Base-by-base conservation (phyloP, 2,888 invertebrate species). In the Platynereis dumerilii region DNA sequence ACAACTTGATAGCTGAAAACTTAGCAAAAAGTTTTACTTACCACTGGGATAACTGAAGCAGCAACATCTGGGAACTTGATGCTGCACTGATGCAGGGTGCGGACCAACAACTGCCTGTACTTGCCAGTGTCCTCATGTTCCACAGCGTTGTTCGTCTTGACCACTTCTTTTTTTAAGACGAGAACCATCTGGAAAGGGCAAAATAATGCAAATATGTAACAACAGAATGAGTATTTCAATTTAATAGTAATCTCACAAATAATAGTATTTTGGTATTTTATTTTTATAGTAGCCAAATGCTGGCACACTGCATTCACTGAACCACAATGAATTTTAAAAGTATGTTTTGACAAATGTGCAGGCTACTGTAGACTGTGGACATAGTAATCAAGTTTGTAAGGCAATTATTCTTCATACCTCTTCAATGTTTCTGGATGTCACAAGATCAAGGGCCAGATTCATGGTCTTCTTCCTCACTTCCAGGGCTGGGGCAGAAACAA, bases 91-190 rank as follows among this genome's bases (percentile, higher is more conserved):
- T 99, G 98, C 73, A 99, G 85, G 0, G 98, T 98, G 65, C 95
- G 89, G 53, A 99, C 98, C 42, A 99, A 88, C 70, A 98, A 88
- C 86, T 97, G 97, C 0, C 96, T 88, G 85, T 99, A 99, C 85
- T 92, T 93, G 71, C 94, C 95, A 22, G 94, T 93, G 82, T 98
- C 97, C 84, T 98, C 98, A 67, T 93, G 93, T 79, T 96, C 96
- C 12, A 87, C 86, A 1, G 92, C 91, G 79, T 91, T 90, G 77
- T 90, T 89, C 0, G 95, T 96, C 84, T 96, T 92, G 20, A 93
- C 88, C 0, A 96, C 93, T 86, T 97, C 94, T 74, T 96, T 96
- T 80, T 93, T 93, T 73, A 97, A 86, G 65, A 96, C 91, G 65
- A 92, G 87, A 26, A 97, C 95, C 90, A 96, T 91, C 87, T 85